Conservation (phyloP, 2,113 vertebrate species). For the Rhagologus leucostigma region DNA sequence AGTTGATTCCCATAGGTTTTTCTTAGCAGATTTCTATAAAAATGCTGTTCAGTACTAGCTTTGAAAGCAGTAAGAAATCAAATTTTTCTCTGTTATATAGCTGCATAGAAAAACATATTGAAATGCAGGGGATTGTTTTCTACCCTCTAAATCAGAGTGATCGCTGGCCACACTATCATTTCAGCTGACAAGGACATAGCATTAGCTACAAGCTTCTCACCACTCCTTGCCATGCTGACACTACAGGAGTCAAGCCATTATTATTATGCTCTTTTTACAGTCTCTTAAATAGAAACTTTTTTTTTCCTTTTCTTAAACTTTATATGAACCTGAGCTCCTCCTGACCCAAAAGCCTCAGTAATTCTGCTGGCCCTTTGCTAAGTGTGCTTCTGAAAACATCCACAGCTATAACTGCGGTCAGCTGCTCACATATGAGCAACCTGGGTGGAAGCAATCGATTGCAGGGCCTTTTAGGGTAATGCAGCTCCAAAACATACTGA, state of each 20-base stretch:
- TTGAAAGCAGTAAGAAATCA: slow-evolving; percentile 12
- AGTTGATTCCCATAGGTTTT: background rate
- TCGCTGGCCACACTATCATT: background rate
- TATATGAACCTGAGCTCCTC: background rate
- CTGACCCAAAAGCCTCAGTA: background rate
- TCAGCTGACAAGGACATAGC: background rate
- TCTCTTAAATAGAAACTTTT: background rate
- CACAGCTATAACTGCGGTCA: background rate
- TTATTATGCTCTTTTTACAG: background rate
- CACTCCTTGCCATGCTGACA: background rate
- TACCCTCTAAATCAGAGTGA: background rate
- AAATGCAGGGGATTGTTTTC: slow-evolving; percentile 15
- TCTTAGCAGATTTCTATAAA: background rate
- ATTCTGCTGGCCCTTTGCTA: background rate
- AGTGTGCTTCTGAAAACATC: background rate
- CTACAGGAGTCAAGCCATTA: background rate
- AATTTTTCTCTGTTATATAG: background rate
- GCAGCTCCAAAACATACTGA: background rate
- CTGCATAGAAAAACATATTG: background rate
- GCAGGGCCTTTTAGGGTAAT: slow-evolving; percentile 9
- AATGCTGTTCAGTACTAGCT: background rate
- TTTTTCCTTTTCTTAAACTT: background rate
- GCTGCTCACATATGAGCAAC: background rate
- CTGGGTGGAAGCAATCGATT: background rate
- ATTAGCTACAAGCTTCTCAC: slow-evolving; percentile 1